Evolutionary conservation across 2,888 invertebrate species (phyloP), one percentile per base, ranked within the genome.

Genomic region (Hemistola chrysoprasaria): DNA sequence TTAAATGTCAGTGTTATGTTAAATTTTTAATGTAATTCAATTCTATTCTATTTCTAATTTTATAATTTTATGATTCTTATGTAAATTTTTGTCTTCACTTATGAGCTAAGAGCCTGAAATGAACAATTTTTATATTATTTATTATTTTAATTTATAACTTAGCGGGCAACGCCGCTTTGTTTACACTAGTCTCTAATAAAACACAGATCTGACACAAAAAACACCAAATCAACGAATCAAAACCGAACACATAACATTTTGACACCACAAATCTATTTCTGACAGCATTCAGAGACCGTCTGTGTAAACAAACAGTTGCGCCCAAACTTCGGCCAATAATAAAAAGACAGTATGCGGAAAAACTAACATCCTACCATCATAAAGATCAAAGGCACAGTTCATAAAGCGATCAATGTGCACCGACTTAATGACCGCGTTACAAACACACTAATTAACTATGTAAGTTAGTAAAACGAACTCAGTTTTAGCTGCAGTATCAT

Each of bases 341-440:
- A 87, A 88, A 87, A 87, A 87, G 82, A 78, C 83, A 84, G 77
- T 84, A 78, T 84, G 85, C 84, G 86, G 87, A 86, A 87, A 87
- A 87, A 88, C 87, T 87, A 88, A 88, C 88, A 88, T 87, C 87
- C 87, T 86, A 69, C 66, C 62, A 56, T 71, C 64, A 71, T 85
- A 80, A 83, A 87, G 69, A 68, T 88, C 87, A 88, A 88, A 87
- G 82, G 65, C 50, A 28, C 52, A 53, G 76, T 73, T 81, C 76
- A 84, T 84, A 81, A 76, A 80, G 74, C 75, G 75, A 85, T 85
- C 86, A 84, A 78, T 85, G 77, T 69, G 72, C 62, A 65, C 69
- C 64, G 65, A 53, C 76, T 74, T 78, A 77, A 81, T 76, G 68
- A 65, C 65, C 60, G 62, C 57, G 62, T 67, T 68, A 75, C 69